Conservation (phyloP, 1,140 invertebrate genomes). For the Anastrepha ludens region DNA sequence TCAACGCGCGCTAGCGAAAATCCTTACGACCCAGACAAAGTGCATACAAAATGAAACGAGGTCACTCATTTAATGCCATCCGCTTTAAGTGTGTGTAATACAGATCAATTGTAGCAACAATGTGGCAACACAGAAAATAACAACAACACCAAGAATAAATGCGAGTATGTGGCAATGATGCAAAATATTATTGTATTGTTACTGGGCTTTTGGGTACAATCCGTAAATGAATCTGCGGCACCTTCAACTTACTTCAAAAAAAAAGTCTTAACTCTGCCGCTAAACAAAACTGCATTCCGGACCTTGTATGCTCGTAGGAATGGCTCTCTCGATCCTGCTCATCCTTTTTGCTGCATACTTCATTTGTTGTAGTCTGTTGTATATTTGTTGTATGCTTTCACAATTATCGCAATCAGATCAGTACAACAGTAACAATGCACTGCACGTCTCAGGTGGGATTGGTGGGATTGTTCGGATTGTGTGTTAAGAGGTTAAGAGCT, state of each 20-base stretch:
- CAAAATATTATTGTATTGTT: slow-evolving; percentile 33
- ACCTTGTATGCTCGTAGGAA: neutral
- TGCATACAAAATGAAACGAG: neutral
- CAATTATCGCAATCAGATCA: slow-evolving; percentile 52
- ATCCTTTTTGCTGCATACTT: neutral
- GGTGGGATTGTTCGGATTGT: slow-evolving; percentile 16
- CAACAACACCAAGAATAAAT: neutral
- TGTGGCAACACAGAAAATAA: neutral
- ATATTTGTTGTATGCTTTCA: slow-evolving; percentile 18
- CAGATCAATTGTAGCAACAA: slow-evolving; percentile 38
- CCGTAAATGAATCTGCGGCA: neutral
- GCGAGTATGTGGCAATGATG: neutral
- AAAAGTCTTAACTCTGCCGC: too few species aligned
- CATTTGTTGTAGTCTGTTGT: slow-evolving; percentile 13
- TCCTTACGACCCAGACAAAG: neutral
- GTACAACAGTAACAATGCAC: neutral
- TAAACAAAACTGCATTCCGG: neutral
- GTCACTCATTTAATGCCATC: slow-evolving; percentile 32
- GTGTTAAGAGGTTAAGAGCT: slow-evolving; percentile 38
- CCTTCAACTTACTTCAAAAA: too few species aligned
- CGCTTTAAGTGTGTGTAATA: slow-evolving; percentile 45
- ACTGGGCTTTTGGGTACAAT: slow-evolving; percentile 15
- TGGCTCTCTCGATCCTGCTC: neutral
- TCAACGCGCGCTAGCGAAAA: slow-evolving; percentile 24
- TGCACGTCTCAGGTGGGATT: neutral